Percentiles rank a stretch among this genome's conserved stretches.
Evolutionary conservation across 2,797 vertebrate species (phyloP).

Genomic region (Myripristis murdjan): DNA sequence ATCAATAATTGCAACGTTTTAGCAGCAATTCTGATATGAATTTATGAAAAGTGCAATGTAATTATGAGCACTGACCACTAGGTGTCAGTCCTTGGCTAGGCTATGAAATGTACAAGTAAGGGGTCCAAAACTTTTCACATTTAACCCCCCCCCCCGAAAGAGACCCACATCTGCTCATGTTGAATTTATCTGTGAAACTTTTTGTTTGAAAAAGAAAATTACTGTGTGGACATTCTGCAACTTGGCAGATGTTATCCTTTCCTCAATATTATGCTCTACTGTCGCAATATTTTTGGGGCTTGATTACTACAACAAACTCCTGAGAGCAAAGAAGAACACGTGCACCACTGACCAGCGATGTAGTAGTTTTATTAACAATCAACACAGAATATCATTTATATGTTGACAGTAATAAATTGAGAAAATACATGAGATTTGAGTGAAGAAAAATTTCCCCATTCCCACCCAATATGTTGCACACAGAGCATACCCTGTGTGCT

Average conservation of each 20-base stretch:
- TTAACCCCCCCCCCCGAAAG: no score
- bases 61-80: not conserved
- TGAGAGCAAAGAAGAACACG: conserved; percentile 10
- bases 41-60: not conserved
- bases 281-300: no score
- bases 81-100: not conserved
- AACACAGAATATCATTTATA: conserved; percentile 40
- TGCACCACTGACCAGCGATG: conserved; percentile 15
- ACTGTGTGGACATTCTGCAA: no score
- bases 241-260: no score
- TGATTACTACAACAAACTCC: not conserved
- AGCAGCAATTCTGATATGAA: no score
- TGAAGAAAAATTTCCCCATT: not conserved
- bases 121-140: no score
- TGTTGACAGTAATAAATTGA: conserved; percentile 8
- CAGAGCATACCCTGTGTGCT: conserved; percentile 23
- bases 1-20: no score
- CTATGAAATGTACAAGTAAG: not conserved
- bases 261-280: no score
- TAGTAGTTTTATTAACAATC: conserved; percentile 57
- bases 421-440: conserved; percentile 1
- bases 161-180: no score
- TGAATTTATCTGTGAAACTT: no score
- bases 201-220: no score
- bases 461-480: not conserved